These are phyloP conservation scores for Nerophis ophidion DNA, from an alignment of 2,113 vertebrate species.

Conservation along the genomic window DNA sequence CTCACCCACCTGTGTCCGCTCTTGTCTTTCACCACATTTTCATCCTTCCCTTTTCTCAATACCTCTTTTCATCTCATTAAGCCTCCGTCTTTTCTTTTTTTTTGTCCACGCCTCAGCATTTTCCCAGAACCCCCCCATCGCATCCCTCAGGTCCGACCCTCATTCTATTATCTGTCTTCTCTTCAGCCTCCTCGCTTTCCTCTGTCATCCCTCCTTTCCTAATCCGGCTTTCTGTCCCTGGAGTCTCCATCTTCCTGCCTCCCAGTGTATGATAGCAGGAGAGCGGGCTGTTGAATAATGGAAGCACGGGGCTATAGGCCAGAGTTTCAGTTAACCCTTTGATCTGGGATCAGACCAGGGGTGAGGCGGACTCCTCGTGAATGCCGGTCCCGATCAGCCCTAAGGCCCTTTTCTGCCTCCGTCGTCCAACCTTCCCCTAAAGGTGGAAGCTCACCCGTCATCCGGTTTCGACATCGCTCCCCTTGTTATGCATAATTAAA, in stretches of 20 bases:
- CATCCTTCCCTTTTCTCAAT: conserved; percentile 58
- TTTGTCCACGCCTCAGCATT: conserved; percentile 4
- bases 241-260: conserved; percentile 47
- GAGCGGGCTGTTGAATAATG: conserved; percentile 69
- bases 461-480: conserved; percentile 37
- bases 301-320: conserved; percentile 60
- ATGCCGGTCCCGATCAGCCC: conserved; percentile 46
- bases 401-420: conserved; percentile 30
- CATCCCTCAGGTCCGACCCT: conserved; percentile 28
- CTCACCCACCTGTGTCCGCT: conserved; percentile 46
- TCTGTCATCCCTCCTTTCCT: conserved; percentile 45
- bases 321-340: conserved; percentile 66
- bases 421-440: conserved; percentile 22
- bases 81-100: conserved; percentile 8
- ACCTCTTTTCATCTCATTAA: conserved; percentile 51
- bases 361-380: conserved; percentile 43
- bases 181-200: conserved; percentile 23
- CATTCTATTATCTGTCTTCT: conserved; percentile 43
- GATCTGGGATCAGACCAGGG: conserved; percentile 60
- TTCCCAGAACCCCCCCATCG: neutral
- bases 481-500: conserved; percentile 73
- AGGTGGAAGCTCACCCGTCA: conserved; percentile 30
- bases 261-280: conserved; percentile 57
- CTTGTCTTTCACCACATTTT: conserved; percentile 58
- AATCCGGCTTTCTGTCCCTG: conserved; percentile 53